phyloP scores from a whole-genome alignment of 2,113 vertebrate genomes.

The Rhinolophus ferrumequinum region DNA sequence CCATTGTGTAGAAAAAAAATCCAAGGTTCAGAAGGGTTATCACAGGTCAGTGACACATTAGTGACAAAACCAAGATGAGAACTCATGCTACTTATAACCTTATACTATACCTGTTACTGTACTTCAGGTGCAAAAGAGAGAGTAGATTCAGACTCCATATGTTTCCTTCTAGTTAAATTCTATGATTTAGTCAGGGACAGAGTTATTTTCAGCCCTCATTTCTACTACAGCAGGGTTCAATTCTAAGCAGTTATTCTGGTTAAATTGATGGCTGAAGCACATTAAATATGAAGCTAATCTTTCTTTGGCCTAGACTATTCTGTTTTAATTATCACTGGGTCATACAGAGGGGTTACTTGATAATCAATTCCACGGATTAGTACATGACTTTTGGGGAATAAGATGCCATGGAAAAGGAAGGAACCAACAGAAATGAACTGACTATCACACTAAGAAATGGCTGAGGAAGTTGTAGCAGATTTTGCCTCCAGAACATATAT shows the following conservation, averaged over 20 bases:
- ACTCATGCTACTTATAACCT: not conserved
- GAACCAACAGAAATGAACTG: not conserved
- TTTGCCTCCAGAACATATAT: not conserved
- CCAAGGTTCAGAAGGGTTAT: not conserved
- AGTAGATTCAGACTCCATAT: not conserved
- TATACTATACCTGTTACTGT: not conserved
- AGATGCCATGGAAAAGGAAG: not conserved
- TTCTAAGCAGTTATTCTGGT: slow-evolving; percentile 19
- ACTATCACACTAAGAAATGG: not conserved
- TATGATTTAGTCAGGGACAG: not conserved
- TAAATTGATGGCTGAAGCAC: slow-evolving; percentile 20
- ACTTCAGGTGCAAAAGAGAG: not conserved
- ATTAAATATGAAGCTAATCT: slow-evolving; percentile 13
- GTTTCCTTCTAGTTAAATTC: not conserved
- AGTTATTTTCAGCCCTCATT: slow-evolving; percentile 24
- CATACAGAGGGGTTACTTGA: not conserved
- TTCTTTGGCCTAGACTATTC: not conserved
- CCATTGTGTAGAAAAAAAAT: not conserved
- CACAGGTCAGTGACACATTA: not conserved
- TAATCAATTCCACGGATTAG: not conserved
- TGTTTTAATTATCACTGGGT: slow-evolving; percentile 14
- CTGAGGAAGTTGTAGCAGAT: not conserved
- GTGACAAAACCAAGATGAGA: not conserved
- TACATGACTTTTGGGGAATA: not conserved
- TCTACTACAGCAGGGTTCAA: not conserved